A percentile compares a stretch with the other conserved stretches of the same genome.
Conservation (phyloP, 2,888 invertebrate genomes). For the Scrobipalpa atriplicella region DNA sequence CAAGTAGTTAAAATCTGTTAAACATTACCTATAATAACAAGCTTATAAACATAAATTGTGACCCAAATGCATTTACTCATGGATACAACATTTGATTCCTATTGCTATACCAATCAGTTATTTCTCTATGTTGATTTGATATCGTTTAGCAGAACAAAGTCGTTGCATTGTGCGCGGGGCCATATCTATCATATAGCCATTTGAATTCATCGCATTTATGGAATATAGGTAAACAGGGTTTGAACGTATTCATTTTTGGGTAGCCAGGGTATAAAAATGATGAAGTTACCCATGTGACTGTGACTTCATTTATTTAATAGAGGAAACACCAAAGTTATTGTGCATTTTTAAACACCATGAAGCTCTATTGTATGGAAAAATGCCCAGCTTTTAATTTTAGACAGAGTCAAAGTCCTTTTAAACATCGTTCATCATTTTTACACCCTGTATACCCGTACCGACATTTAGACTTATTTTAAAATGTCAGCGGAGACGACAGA, state of each 20-base stretch:
- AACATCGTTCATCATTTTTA: too few relatives aligned
- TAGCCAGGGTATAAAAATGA: not conserved
- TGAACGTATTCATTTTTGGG: conserved; percentile 49
- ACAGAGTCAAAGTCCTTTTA: too few relatives aligned
- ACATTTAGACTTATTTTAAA: too few relatives aligned
- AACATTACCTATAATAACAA: too few relatives aligned
- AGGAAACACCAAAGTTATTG: not conserved
- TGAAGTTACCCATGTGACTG: not conserved
- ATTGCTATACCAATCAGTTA: conserved; percentile 12
- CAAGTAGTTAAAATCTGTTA: not conserved
- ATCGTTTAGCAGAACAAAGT: not conserved
- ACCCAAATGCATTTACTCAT: not conserved
- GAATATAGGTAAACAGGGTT: conserved; percentile 70
- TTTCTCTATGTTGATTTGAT: not conserved
- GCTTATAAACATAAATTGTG: not conserved
- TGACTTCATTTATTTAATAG: not conserved
- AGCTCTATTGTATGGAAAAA: too few relatives aligned
- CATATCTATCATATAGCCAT: conserved; percentile 33
- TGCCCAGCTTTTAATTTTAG: too few relatives aligned
- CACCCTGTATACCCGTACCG: too few relatives aligned
- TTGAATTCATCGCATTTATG: conserved; percentile 37
- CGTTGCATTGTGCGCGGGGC: conserved; percentile 35
- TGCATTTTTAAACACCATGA: not conserved
- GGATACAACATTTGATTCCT: not conserved
- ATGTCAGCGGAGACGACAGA: too few relatives aligned